phyloP scores from a whole-genome alignment of 2,113 vertebrate species.

The Dromiciops gliroides region DNA sequence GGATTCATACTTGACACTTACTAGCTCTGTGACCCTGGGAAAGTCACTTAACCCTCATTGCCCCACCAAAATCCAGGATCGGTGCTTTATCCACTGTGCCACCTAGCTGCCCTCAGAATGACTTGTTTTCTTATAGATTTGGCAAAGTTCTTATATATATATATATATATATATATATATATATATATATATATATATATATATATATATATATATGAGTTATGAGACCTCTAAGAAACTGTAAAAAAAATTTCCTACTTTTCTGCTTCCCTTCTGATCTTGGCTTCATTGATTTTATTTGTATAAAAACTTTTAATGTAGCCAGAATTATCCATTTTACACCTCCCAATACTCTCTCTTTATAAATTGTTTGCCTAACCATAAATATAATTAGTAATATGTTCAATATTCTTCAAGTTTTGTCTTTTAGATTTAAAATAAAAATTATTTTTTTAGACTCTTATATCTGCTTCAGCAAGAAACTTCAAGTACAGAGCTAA shows the following conservation, averaged over 20 bases:
- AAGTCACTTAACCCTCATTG: too few relatives aligned
- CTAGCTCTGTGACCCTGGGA: too few relatives aligned
- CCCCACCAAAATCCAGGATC: too few relatives aligned
- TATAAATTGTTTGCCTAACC: not conserved
- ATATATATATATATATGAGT: not conserved
- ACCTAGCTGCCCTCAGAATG: too few relatives aligned
- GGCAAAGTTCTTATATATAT: not conserved
- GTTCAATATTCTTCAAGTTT: slow-evolving; percentile 16
- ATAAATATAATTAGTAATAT: not conserved
- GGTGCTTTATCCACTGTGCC: too few relatives aligned
- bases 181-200: too few relatives aligned
- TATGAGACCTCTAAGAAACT: not conserved
- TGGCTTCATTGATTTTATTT: not conserved
- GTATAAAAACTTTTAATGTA: not conserved
- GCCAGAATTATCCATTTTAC: not conserved
- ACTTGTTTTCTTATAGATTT: not conserved
- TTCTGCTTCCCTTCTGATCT: not conserved
- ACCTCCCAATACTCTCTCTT: not conserved
- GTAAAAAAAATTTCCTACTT: not conserved
- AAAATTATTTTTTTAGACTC: slow-evolving; percentile 86
- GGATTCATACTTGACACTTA: too few relatives aligned
- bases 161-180: too few relatives aligned
- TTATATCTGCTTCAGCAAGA: slow-evolving; percentile 98
- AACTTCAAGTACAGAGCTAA: slow-evolving; percentile 92
- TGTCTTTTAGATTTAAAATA: slow-evolving; percentile 62